Conservation (phyloP, 2,888 invertebrate genomes). For the Chymomyza procnemis region DNA sequence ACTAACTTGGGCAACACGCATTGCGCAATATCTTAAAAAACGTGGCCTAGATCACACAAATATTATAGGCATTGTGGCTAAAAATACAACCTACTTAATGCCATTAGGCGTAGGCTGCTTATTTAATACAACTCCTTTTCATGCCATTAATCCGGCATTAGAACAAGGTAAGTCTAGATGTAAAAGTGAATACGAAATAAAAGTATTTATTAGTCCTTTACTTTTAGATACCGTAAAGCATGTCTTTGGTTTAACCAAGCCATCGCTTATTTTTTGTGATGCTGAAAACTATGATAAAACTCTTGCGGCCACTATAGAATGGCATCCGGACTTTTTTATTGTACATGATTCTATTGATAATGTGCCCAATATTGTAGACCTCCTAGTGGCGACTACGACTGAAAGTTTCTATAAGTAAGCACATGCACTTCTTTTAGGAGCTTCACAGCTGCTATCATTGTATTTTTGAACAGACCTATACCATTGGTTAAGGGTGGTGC, state of each 20-base stretch:
- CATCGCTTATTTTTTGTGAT: slow-evolving; percentile 63
- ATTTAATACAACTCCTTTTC: slow-evolving; percentile 56
- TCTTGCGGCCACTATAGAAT: slow-evolving; percentile 35
- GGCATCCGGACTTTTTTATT: slow-evolving; percentile 40
- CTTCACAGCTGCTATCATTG: background rate
- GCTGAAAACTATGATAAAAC: slow-evolving; percentile 39
- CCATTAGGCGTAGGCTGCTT: slow-evolving; percentile 55
- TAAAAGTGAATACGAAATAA: background rate
- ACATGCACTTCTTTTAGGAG: too few species aligned
- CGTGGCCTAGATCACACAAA: slow-evolving; percentile 49
- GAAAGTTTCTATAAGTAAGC: slow-evolving; percentile 47
- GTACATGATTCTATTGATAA: slow-evolving; percentile 37
- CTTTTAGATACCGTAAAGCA: slow-evolving; percentile 21
- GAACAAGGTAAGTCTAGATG: slow-evolving; percentile 38
- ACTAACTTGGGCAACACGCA: slow-evolving; percentile 41
- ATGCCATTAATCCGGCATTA: slow-evolving; percentile 52
- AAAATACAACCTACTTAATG: slow-evolving; percentile 55
- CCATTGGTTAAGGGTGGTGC: slow-evolving; percentile 36
- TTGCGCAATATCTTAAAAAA: slow-evolving; percentile 46
- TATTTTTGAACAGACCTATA: slow-evolving; percentile 35
- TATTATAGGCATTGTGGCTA: slow-evolving; percentile 56
- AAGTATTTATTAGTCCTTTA: background rate
- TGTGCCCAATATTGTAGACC: slow-evolving; percentile 33
- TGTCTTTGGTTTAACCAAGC: slow-evolving; percentile 48
- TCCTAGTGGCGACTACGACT: slow-evolving; percentile 40